Conservation (phyloP, 2,797 vertebrate species). For the Pipistrellus kuhlii region DNA sequence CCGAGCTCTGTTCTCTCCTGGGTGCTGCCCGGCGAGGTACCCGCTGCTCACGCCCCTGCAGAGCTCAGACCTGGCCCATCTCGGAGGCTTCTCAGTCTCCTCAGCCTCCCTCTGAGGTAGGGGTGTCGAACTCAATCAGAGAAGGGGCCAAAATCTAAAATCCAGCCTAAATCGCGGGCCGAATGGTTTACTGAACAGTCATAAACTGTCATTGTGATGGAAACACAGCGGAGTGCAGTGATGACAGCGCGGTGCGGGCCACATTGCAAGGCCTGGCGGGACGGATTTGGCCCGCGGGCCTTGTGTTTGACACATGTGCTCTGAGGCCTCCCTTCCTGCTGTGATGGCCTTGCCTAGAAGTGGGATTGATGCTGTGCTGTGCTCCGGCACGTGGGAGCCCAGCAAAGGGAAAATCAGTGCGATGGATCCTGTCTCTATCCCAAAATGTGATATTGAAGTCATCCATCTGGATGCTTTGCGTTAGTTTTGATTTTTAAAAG, state of each 20-base stretch:
- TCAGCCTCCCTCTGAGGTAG: neutral
- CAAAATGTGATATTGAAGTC: neutral
- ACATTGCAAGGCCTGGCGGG: no score
- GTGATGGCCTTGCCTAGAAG: rapidly evolving
- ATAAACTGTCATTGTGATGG: no score
- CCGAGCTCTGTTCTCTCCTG: neutral
- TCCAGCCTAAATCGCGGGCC: no score
- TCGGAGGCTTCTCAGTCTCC: neutral
- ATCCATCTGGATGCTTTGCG: neutral
- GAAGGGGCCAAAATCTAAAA: no score
- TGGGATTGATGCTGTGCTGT: rapidly evolving
- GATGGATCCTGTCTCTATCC: neutral
- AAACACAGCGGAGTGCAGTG: no score
- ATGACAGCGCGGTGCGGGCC: no score
- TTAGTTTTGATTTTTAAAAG: conserved; percentile 21
- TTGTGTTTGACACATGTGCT: no score
- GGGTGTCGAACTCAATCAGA: no score
- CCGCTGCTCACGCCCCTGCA: neutral
- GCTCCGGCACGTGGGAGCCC: neutral
- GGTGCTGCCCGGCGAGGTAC: neutral
- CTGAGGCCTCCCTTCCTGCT: neutral
- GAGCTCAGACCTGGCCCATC: neutral
- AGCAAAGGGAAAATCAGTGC: neutral
- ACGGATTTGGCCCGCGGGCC: no score
- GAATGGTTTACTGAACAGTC: no score